Percentiles rank a stretch among this genome's conserved stretches.
Evolutionary conservation across 2,888 invertebrate species (phyloP).

Genomic region (Stenodema calcarata): DNA sequence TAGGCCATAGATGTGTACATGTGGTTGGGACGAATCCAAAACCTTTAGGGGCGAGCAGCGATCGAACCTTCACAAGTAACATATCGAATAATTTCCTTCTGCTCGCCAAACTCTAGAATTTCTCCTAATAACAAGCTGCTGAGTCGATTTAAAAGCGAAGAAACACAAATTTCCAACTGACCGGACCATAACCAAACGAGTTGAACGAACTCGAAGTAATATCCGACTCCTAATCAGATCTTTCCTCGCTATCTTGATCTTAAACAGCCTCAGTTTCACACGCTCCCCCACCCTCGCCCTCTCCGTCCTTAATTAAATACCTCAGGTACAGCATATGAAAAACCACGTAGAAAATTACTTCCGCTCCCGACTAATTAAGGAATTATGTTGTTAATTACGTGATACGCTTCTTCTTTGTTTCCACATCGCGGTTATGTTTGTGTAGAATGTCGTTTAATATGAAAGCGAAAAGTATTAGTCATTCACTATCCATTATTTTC

Average conservation of each 20-base stretch:
- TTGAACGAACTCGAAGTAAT: neutral
- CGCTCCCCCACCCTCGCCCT: neutral
- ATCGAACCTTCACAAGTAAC: no score
- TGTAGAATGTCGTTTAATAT: neutral
- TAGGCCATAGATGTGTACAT: no score
- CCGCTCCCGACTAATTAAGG: neutral
- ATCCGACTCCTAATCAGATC: neutral
- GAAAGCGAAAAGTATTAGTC: no score
- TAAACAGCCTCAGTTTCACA: neutral
- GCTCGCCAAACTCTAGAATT: no score
- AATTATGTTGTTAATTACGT: neutral
- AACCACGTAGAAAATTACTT: neutral
- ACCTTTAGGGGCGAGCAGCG: no score
- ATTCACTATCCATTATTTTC: no score
- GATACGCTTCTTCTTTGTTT: neutral
- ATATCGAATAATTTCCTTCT: no score
- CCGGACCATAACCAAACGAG: neutral
- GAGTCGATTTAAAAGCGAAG: neutral
- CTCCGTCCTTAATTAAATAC: neutral
- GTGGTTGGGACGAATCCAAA: no score
- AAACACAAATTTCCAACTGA: neutral
- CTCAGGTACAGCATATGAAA: neutral
- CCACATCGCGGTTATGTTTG: neutral
- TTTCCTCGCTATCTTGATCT: neutral
- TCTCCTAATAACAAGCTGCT: no score